Evolutionary conservation across 2,888 invertebrate species (phyloP).

Genomic region (Arge pagana): DNA sequence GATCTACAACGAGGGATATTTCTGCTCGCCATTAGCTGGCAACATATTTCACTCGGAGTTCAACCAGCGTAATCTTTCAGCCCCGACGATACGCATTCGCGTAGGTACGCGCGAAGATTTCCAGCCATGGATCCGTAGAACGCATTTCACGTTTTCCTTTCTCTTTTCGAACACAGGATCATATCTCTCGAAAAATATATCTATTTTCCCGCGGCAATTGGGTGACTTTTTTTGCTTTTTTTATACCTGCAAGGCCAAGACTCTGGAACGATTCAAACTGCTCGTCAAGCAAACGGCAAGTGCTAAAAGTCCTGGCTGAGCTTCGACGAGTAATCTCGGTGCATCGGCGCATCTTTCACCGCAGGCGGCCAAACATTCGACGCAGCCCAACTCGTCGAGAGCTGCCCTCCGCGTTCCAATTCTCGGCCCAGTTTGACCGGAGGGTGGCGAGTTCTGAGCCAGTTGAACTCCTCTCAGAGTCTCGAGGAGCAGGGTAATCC

Average conservation of each 20-base stretch:
- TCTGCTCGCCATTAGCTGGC: no score
- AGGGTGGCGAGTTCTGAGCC: slow-evolving; percentile 69
- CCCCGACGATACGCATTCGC: no score
- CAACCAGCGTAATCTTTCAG: no score
- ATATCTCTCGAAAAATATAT: no score
- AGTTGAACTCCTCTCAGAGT: slow-evolving; percentile 84
- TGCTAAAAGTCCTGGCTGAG: slow-evolving; percentile 82
- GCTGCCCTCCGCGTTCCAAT: slow-evolving; percentile 68
- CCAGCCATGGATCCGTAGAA: no score
- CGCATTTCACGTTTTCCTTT: no score
- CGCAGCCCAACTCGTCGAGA: slow-evolving; percentile 85
- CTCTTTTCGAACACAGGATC: no score
- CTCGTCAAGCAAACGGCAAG: slow-evolving; percentile 87
- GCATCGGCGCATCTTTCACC: slow-evolving; percentile 81
- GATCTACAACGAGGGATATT: no score
- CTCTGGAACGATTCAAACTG: slow-evolving; percentile 82
- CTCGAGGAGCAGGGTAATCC: slow-evolving; percentile 81
- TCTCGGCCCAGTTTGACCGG: slow-evolving; percentile 49
- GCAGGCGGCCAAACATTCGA: slow-evolving; percentile 85
- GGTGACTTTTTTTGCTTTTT: no score
- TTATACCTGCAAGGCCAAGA: slow-evolving; percentile 81
- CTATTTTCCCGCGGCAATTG: no score
- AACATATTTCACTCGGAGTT: no score
- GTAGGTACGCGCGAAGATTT: no score
- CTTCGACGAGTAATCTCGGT: slow-evolving; percentile 73